A percentile compares a stretch with the other conserved stretches of the same genome.
phyloP scores from a whole-genome alignment of 2,797 vertebrate species.

The Myiotriccus ornatus region DNA sequence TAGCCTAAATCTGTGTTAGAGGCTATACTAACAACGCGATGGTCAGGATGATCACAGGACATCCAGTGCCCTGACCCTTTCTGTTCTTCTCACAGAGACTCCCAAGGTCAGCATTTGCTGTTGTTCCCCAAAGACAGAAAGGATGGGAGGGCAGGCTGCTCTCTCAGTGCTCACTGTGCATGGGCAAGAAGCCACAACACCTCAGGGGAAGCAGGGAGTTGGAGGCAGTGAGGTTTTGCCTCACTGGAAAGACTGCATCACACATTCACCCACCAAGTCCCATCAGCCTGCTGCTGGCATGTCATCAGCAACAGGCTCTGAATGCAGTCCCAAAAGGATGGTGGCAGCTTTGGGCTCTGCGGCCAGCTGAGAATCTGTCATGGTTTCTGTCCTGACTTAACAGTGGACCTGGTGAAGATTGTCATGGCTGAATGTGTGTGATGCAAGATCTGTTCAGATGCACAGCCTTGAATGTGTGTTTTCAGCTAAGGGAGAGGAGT shows the following conservation, averaged over 20 bases:
- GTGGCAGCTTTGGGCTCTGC: not conserved
- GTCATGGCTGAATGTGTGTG: not conserved
- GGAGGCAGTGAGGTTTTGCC: not conserved
- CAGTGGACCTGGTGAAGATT: not conserved
- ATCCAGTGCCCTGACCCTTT: not conserved
- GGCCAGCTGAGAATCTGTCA: not conserved
- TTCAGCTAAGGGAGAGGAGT: not conserved
- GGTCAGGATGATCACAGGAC: not conserved
- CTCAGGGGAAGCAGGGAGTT: not conserved
- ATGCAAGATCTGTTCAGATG: not conserved
- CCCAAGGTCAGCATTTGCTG: not conserved
- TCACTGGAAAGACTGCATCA: not conserved
- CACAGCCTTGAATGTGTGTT: not conserved
- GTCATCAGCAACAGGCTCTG: not conserved
- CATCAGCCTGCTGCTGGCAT: not conserved
- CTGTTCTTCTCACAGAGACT: not conserved
- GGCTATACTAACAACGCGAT: not conserved
- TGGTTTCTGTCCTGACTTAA: not conserved
- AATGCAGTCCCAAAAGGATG: not conserved
- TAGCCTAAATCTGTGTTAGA: not conserved
- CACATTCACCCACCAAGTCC: fast-evolving
- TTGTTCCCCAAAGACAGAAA: not conserved
- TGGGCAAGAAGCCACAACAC: not conserved
- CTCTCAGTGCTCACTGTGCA: not conserved
- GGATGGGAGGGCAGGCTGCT: not conserved